These are phyloP conservation scores for Aplysina aerophoba DNA, from an alignment of 37 sponge, comb jelly and placozoan species.

Conservation along the genomic window DNA sequence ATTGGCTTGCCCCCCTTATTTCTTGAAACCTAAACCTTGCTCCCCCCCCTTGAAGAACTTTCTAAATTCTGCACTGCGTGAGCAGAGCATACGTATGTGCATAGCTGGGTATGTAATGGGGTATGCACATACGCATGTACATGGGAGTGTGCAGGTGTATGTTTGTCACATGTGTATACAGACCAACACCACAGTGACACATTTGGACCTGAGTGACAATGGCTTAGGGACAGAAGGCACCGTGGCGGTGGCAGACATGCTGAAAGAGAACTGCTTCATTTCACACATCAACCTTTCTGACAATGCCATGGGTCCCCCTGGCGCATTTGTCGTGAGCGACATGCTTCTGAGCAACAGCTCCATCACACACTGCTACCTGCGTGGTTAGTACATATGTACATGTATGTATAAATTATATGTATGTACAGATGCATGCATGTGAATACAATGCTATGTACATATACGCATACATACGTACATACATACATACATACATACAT, in stretches of 20 bases:
- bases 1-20: no score
- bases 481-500: no score
- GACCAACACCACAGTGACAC: constrained; percentile 87
- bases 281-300: constrained; percentile 84
- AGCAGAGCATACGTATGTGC: no score
- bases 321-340: constrained; percentile 58
- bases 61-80: no score
- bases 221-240: constrained; percentile 87
- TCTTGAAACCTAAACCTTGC: no score
- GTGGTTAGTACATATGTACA: constrained; percentile 45
- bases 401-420: not conserved
- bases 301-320: constrained; percentile 76
- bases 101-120: no score
- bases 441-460: not conserved
- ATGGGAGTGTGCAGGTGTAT: not conserved
- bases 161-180: constrained; percentile 20
- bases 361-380: constrained; percentile 60
- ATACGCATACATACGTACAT: not conserved
- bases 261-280: constrained; percentile 97
- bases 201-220: constrained; percentile 90
- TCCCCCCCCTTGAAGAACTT: no score
- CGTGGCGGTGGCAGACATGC: constrained; percentile 87
- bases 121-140: no score
- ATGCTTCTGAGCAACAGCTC: constrained; percentile 74
- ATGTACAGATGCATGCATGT: not conserved